Base-by-base conservation (phyloP, 2,797 vertebrate species). In the Poeciliopsis turneri region DNA sequence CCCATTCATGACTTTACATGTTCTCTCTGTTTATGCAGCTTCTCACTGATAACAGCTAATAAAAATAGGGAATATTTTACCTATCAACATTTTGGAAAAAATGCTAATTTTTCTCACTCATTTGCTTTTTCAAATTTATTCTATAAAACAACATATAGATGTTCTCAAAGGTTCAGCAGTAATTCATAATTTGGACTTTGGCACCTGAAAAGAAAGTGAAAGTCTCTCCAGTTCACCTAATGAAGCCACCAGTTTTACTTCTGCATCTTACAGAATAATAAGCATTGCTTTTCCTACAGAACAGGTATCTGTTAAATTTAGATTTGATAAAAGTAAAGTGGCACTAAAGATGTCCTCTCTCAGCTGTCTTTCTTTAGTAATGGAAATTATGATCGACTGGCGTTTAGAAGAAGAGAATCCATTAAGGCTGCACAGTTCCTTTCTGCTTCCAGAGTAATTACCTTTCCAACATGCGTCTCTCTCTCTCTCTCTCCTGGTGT, bases 361-460 rank as follows among this genome's bases (percentile, higher is more conserved):
- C 66, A 57, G 73, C 66, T 61, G 20, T 43, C 69, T 80, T 81
- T 89, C 85, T 74, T 49, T 69, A 64, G 73, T 85, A 87, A 90
- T 83, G 59, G 84, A 88, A 87, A 89, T 86, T 71, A 79, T 81
- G 82, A 91, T 91, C 23, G 81, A 91, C 88, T 90, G 61, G 69
- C 71, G 68, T 84, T 79, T 74, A 76, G 78, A 88, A 81, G 78
- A 88, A 76, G 68, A 85, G 79, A 87, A 82, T 86, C 83, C 79
- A 88, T 91, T 90, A 88, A 78, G 61, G 43, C 43, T 82, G 74
- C 25, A 61, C 86, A 84, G 82, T 85, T 92, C 81, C 66, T 83
- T 88, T 85, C 74, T 84, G 61, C 84, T 81, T 57, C 30, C 72
- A 45, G 77, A 90, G 84, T 89, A 91, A 93, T 92, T 91, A 87